These are phyloP conservation scores for Staurois parvus DNA, from an alignment of 2,797 vertebrate genomes.

Conservation along the genomic window DNA sequence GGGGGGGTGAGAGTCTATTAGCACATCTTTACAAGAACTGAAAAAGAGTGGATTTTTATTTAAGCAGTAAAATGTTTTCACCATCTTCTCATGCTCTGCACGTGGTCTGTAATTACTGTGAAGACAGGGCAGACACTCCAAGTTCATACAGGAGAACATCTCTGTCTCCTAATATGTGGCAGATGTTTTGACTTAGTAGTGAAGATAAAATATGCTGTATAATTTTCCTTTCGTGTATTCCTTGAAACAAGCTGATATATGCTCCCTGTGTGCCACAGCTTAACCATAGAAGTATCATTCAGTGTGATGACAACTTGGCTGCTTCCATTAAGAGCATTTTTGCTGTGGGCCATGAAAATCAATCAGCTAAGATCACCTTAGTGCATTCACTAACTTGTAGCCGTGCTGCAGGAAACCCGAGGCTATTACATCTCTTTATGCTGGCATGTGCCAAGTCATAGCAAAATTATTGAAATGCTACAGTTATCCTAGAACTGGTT, in stretches of 20 bases:
- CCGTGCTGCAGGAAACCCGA: conserved; percentile 61
- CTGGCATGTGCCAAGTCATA: conserved; percentile 60
- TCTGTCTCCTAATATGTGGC: conserved; percentile 30
- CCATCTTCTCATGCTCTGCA: not conserved
- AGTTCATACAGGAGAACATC: conserved; percentile 19
- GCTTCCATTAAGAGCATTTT: conserved; percentile 62
- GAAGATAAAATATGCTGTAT: conserved; percentile 54
- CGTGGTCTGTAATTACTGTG: conserved; percentile 1
- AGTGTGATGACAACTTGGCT: conserved; percentile 62
- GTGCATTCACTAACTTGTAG: conserved; percentile 63
- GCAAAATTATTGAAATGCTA: conserved; percentile 59
- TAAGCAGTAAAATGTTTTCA: not conserved
- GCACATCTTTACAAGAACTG: not conserved
- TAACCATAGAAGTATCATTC: conserved; percentile 60
- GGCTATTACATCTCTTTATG: conserved; percentile 58
- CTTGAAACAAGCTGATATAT: conserved; percentile 22
- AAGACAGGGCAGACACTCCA: not conserved
- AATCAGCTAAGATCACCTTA: conserved; percentile 67
- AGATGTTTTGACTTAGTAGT: conserved; percentile 40
- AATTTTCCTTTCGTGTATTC: conserved; percentile 55
- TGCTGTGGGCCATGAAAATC: conserved; percentile 69
- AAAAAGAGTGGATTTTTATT: not conserved
- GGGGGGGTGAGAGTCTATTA: no score
- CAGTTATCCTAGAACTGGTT: conserved; percentile 61
- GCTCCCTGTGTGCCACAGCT: conserved; percentile 52